phyloP scores from a whole-genome alignment of 2,797 vertebrate genomes.

The Macropodus opercularis region DNA sequence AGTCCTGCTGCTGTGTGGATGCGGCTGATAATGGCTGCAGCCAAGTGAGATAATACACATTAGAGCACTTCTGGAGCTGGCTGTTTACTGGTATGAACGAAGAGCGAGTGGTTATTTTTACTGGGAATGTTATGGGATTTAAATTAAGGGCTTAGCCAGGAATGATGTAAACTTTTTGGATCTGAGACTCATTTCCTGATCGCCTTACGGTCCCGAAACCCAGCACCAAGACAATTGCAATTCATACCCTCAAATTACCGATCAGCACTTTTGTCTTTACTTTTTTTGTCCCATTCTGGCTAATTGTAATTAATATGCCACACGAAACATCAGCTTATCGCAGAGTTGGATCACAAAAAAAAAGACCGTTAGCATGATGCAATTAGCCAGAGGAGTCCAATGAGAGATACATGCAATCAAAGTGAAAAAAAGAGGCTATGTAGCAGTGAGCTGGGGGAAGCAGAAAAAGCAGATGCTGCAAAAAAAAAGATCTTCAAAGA shows the following conservation, averaged over 20 bases:
- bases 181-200: slow-evolving; percentile 58
- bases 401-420: slow-evolving; percentile 80
- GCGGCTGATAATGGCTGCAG: slow-evolving; percentile 66
- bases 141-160: slow-evolving; percentile 54
- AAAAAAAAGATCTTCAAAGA: slow-evolving; percentile 77
- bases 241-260: slow-evolving; percentile 63
- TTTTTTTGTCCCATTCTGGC: slow-evolving; percentile 59
- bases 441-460: slow-evolving; percentile 53
- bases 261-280: slow-evolving; percentile 72
- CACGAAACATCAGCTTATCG: slow-evolving; percentile 74
- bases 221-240: slow-evolving; percentile 63
- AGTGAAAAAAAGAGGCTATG: slow-evolving; percentile 69
- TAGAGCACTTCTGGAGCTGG: slow-evolving; percentile 43
- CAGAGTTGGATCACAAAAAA: slow-evolving; percentile 73
- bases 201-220: slow-evolving; percentile 44
- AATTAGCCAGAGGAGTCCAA: slow-evolving; percentile 79
- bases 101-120: slow-evolving; percentile 53
- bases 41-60: slow-evolving; percentile 67
- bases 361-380: slow-evolving; percentile 77
- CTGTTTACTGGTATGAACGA: slow-evolving; percentile 44
- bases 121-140: slow-evolving; percentile 51
- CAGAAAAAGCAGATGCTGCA: slow-evolving; percentile 80
- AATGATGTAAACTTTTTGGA: slow-evolving; percentile 72
- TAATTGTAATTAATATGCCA: slow-evolving; percentile 79
- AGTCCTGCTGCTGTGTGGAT: slow-evolving; percentile 67